phyloP scores from a whole-genome alignment of 2,888 invertebrate species.

The Dilophus febrilis region DNA sequence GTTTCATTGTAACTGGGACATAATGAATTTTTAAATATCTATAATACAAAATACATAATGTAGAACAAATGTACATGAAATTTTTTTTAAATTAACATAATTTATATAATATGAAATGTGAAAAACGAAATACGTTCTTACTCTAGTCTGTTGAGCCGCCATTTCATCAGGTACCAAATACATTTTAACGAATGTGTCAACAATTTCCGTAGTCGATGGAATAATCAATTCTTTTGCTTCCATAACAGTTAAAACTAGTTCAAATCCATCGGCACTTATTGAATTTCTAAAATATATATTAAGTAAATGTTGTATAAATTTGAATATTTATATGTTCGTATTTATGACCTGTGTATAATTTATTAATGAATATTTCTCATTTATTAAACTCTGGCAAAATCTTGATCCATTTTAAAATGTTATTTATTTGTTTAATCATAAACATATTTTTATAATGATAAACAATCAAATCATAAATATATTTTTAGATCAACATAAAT shows the following conservation, averaged over 20 bases:
- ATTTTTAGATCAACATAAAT: no score
- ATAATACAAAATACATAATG: conserved; percentile 2
- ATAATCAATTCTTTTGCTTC: conserved; percentile 57
- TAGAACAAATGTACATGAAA: no score
- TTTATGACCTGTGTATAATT: no score
- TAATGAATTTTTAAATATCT: conserved; percentile 44
- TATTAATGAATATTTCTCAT: no score
- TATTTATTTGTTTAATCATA: no score
- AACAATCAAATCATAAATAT: no score
- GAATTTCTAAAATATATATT: conserved; percentile 18
- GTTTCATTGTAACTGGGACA: conserved; percentile 64
- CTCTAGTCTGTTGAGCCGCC: conserved; percentile 48
- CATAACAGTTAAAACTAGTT: conserved; percentile 45
- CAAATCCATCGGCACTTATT: conserved; percentile 22
- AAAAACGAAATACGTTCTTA: conserved; percentile 10
- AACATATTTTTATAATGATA: no score
- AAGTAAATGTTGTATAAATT: background rate
- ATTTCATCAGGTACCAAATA: conserved; percentile 54
- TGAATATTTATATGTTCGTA: background rate
- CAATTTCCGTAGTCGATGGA: conserved; percentile 37
- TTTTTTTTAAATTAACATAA: background rate
- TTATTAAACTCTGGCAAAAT: no score
- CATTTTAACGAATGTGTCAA: conserved; percentile 61
- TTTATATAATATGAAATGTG: background rate
- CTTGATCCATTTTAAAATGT: no score